A percentile compares a stretch with the other conserved stretches of the same genome.
phyloP scores from a whole-genome alignment of 2,888 invertebrate genomes.

The Biston betularia region DNA sequence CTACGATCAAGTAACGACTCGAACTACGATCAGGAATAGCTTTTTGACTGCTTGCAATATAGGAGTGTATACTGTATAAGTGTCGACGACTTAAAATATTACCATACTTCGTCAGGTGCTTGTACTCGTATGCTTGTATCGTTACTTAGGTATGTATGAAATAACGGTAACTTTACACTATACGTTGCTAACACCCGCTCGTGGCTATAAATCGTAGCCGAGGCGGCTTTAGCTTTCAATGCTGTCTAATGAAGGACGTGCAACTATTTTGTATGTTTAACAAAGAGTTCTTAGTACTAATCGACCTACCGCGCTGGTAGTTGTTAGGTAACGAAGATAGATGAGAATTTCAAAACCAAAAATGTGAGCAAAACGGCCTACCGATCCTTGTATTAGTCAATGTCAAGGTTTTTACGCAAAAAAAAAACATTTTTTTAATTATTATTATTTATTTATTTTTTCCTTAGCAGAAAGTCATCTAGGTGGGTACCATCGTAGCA shows the following conservation, averaged over 20 bases:
- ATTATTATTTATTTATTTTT: no score
- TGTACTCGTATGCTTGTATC: background rate
- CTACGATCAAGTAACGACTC: no score
- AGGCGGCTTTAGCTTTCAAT: constrained; percentile 14
- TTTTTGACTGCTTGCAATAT: no score
- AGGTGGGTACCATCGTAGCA: no score
- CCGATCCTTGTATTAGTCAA: no score
- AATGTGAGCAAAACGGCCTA: no score
- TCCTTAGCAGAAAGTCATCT: no score
- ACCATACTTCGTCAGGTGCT: background rate
- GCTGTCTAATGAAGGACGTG: constrained; percentile 10
- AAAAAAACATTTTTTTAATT: no score
- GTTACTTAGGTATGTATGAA: background rate
- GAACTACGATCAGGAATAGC: no score
- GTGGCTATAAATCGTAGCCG: background rate
- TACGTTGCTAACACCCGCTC: background rate
- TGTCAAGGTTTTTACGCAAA: no score
- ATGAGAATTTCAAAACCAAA: no score
- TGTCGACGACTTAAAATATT: background rate
- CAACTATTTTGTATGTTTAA: constrained; percentile 4
- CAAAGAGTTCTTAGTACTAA: background rate
- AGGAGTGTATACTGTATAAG: no score
- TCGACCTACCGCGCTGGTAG: constrained; percentile 2
- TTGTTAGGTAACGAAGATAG: background rate
- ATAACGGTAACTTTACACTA: constrained; percentile 6